A percentile compares a stretch with the other conserved stretches of the same genome.
These are phyloP conservation scores for Dufourea novaeangliae DNA, from an alignment of 1,140 invertebrate species.

Conservation along the genomic window DNA sequence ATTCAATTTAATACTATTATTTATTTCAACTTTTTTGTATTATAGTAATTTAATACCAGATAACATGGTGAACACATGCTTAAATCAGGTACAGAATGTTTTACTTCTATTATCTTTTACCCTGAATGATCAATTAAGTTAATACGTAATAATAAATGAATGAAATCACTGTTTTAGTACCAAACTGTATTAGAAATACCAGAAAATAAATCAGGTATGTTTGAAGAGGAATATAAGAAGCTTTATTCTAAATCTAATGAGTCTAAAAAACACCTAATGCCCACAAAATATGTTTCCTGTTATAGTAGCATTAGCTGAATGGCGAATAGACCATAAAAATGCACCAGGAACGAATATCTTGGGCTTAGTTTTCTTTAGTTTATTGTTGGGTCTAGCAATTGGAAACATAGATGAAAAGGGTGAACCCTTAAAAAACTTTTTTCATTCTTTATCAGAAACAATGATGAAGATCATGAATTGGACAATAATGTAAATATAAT, in stretches of 20 bases:
- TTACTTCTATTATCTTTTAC: neutral
- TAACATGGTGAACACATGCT: conserved; percentile 85
- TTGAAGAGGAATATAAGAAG: neutral
- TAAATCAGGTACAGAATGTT: conserved; percentile 77
- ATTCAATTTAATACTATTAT: neutral
- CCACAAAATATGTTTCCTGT: neutral
- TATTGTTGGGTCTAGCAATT: conserved; percentile 82
- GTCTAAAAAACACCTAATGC: neutral
- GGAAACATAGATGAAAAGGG: conserved; percentile 79
- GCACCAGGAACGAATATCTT: conserved; percentile 83
- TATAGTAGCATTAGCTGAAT: conserved; percentile 73
- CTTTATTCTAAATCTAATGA: conserved; percentile 1
- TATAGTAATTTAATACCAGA: conserved; percentile 86
- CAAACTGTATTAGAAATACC: conserved; percentile 71
- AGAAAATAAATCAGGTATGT: conserved; percentile 56
- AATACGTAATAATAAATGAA: conserved; percentile 9
- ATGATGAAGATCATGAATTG: conserved; percentile 84
- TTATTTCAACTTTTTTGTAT: conserved; percentile 53
- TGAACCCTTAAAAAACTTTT: conserved; percentile 81
- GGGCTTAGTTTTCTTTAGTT: conserved; percentile 83
- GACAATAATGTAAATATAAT: conserved; percentile 50
- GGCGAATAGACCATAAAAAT: conserved; percentile 77
- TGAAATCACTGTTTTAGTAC: conserved; percentile 68
- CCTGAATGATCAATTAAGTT: neutral
- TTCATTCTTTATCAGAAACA: conserved; percentile 80